Conservation (phyloP, 2,797 vertebrate species). For the Eospalax fontanierii region DNA sequence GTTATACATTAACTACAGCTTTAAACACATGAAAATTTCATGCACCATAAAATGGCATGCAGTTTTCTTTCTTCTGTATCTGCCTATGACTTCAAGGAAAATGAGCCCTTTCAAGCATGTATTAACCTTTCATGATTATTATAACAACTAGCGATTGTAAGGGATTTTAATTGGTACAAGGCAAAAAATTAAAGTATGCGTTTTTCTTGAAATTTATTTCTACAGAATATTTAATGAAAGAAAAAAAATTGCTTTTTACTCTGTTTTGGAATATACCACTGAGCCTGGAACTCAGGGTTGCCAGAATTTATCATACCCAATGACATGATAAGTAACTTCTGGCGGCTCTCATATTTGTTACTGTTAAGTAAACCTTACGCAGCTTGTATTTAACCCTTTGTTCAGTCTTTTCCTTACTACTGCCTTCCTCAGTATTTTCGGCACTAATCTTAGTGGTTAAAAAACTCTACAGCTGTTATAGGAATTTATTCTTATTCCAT, state of each 20-base stretch:
- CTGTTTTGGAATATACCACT: slow-evolving; percentile 73
- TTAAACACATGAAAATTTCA: neutral
- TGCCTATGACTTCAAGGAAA: neutral
- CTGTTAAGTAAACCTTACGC: neutral
- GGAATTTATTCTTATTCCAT: neutral
- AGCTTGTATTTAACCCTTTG: neutral
- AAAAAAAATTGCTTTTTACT: slow-evolving; percentile 88
- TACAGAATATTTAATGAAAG: slow-evolving; percentile 87
- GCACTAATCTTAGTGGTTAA: neutral
- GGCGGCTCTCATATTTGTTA: neutral
- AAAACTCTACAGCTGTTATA: neutral
- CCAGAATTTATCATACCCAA: neutral
- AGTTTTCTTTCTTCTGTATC: slow-evolving; percentile 13
- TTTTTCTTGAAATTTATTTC: slow-evolving; percentile 89
- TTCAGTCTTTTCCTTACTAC: neutral
- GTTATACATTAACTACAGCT: neutral
- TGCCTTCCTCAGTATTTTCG: neutral
- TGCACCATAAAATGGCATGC: neutral
- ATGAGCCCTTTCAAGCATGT: neutral
- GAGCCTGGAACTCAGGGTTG: neutral
- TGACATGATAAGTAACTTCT: neutral
- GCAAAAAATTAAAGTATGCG: slow-evolving; percentile 88
- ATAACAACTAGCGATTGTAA: slow-evolving; percentile 88
- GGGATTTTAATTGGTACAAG: slow-evolving; percentile 89
- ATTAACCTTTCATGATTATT: slow-evolving; percentile 84